A percentile compares a stretch with the other conserved stretches of the same genome.
Conservation (phyloP, 2,797 vertebrate species). For the Alauda arvensis region DNA sequence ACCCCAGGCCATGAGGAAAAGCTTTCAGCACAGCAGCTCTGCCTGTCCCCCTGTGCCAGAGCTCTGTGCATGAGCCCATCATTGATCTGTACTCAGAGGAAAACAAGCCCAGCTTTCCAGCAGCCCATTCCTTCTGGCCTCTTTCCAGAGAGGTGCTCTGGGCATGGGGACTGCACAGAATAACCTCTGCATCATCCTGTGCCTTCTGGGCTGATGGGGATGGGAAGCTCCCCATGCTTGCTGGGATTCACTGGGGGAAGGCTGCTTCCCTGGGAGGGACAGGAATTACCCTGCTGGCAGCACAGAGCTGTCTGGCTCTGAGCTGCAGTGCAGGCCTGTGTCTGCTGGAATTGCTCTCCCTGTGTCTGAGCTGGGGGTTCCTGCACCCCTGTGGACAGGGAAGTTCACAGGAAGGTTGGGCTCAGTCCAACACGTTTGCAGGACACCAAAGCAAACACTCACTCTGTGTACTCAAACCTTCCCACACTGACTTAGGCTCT, state of each 20-base stretch:
- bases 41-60: not conserved
- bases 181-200: not conserved
- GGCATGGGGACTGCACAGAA: not conserved
- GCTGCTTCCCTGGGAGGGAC: not conserved
- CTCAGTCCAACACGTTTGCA: not conserved
- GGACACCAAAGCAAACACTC: not conserved
- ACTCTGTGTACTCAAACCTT: not conserved
- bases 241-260: not conserved
- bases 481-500: not conserved
- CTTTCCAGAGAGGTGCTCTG: not conserved
- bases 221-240: not conserved
- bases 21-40: not conserved
- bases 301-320: not conserved
- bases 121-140: not conserved
- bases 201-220: not conserved
- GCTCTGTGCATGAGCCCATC: not conserved
- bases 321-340: not conserved
- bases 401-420: not conserved
- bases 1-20: rapidly evolving
- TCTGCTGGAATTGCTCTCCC: not conserved
- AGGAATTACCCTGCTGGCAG: not conserved
- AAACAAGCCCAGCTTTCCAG: not conserved
- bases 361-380: not conserved
- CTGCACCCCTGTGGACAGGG: not conserved
- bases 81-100: not conserved